phyloP scores from a whole-genome alignment of 2,797 vertebrate species.

The Pipistrellus kuhlii region DNA sequence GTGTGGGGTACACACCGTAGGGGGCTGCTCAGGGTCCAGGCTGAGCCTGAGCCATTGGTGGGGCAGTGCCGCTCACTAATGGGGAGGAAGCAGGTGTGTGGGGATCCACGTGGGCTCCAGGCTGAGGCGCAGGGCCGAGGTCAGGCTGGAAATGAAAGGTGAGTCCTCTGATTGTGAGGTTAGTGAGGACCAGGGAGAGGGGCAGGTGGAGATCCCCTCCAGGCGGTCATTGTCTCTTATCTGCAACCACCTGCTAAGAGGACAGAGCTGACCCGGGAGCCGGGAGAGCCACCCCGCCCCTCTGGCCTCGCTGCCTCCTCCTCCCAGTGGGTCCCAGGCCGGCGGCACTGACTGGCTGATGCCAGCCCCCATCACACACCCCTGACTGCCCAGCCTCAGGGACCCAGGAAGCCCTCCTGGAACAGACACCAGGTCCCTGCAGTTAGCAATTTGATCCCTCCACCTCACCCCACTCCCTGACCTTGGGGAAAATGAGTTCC shows the following conservation, averaged over 20 bases:
- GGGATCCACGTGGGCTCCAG: neutral
- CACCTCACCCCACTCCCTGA: neutral
- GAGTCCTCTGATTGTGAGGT: neutral
- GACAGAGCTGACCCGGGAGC: neutral
- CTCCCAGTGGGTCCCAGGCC: neutral
- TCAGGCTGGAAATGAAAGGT: neutral
- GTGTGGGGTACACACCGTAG: neutral
- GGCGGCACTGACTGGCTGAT: fast-evolving
- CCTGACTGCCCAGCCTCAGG: neutral
- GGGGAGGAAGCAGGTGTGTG: no score
- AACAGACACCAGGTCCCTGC: neutral
- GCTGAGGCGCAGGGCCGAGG: neutral
- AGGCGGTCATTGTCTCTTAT: neutral
- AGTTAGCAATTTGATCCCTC: neutral
- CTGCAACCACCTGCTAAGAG: neutral
- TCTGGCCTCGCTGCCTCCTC: neutral
- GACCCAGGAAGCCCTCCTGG: neutral
- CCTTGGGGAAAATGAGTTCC: neutral
- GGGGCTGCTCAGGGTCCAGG: neutral
- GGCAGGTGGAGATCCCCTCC: neutral
- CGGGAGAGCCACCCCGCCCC: neutral
- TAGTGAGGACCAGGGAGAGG: no score
- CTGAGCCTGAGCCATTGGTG: neutral
- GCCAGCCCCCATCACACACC: neutral
- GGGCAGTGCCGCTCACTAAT: neutral